These are phyloP conservation scores for Drosophila subquinaria DNA, from an alignment of 2,888 invertebrate genomes.

Conservation along the genomic window DNA sequence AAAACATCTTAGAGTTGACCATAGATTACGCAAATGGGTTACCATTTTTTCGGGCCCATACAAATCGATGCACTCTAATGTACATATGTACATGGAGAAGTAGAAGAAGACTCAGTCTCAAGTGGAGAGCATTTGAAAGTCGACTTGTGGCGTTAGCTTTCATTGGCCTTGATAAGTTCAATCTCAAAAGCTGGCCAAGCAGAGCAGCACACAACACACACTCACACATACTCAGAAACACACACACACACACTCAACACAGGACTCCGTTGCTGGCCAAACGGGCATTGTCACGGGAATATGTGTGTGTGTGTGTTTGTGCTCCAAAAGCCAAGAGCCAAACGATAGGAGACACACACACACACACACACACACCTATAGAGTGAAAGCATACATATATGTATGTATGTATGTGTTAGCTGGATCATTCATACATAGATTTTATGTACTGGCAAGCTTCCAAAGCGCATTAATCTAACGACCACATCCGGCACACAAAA, in stretches of 20 bases:
- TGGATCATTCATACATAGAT: conserved; percentile 69
- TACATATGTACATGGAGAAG: not conserved
- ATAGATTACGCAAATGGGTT: no score
- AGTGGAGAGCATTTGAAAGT: not conserved
- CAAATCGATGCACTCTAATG: no score
- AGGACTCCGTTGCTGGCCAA: conserved; percentile 26
- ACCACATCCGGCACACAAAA: conserved; percentile 77
- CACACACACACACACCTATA: conserved; percentile 8
- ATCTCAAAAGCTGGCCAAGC: conserved; percentile 30
- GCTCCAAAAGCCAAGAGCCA: conserved; percentile 28
- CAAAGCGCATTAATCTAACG: conserved; percentile 80
- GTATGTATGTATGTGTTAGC: conserved; percentile 5
- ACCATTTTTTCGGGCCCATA: no score
- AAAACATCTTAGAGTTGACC: no score
- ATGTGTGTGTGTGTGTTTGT: conserved; percentile 11
- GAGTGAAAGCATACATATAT: conserved; percentile 2
- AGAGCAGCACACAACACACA: not conserved
- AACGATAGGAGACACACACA: conserved; percentile 17
- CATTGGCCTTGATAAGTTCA: conserved; percentile 54
- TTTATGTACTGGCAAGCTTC: conserved; percentile 80
- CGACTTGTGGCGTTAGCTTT: not conserved
- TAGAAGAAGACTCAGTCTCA: not conserved
- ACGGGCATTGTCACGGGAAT: conserved; percentile 10
- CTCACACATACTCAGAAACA: conserved; percentile 5
- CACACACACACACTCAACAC: conserved; percentile 1